Evolutionary conservation across 2,797 vertebrate genomes (phyloP).

Genomic region (Rhabdomys pumilio): DNA sequence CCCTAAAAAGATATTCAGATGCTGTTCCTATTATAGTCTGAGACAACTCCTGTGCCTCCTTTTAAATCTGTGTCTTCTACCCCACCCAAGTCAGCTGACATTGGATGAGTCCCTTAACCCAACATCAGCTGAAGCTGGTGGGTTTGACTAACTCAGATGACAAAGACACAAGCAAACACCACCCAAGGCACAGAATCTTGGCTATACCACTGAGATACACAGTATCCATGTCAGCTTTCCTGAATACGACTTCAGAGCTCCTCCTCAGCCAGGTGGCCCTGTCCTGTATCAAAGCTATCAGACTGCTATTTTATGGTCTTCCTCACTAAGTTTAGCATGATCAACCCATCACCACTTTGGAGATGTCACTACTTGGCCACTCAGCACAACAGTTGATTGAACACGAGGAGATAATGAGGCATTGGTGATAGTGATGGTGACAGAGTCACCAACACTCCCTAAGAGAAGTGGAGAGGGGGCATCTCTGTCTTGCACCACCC

Average conservation of each 20-base stretch:
- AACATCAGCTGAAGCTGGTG: not conserved
- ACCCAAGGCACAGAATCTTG: not conserved
- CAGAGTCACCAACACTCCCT: not conserved
- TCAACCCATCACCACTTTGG: not conserved
- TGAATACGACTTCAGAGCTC: not conserved
- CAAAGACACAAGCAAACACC: slow-evolving; percentile 5
- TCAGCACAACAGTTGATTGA: not conserved
- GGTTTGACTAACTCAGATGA: not conserved
- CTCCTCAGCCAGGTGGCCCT: not conserved
- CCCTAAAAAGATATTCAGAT: not conserved
- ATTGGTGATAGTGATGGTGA: not conserved
- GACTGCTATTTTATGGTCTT: not conserved
- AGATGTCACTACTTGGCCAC: not conserved
- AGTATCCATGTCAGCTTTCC: not conserved
- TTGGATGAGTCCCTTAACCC: not conserved
- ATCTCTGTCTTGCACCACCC: not conserved
- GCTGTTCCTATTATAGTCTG: not conserved
- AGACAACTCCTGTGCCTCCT: not conserved
- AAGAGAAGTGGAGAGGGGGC: not conserved
- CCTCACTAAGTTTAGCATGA: not conserved
- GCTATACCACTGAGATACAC: not conserved
- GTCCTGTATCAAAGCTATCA: too few species aligned
- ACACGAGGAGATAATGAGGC: not conserved
- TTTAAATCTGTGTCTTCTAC: not conserved
- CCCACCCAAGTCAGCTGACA: not conserved